Base-by-base conservation (phyloP, 2,888 invertebrate species). In the Agrotis segetum region DNA sequence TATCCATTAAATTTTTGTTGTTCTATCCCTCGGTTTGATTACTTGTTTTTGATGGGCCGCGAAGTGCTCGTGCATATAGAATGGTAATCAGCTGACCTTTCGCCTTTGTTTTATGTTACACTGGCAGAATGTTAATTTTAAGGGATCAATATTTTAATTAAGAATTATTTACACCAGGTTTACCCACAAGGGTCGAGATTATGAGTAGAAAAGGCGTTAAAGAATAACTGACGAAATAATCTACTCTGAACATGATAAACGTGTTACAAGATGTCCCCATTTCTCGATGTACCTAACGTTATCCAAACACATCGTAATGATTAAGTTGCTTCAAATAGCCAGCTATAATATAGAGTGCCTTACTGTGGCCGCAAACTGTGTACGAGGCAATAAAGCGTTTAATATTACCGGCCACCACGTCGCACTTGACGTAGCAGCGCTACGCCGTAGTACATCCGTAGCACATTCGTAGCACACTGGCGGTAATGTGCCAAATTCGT, bases 1-100 rank as follows among this genome's bases (percentile, higher is more conserved):
- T 85, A 81, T 73, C 83, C 79, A 88, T 91, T 87, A 88, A 88
- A 82, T 85, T 88, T 88, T 86, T 87, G 84, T 81, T 83, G 81
- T 81, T 74, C 80, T 65, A 69, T 63, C 68, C 34, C 65, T 66
- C 53, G 60, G 52, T 74, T 77, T 68, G 49, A 71, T 72, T 67
- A 77, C 58, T 71, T 64, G 58, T 56, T 70, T 70, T 70, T 70
- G 50, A 76, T 80, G 68, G 69, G 13, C 77, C 63, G 65, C 58
- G 40, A 69, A 75, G 67, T 69, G 68, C 14, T 69, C 63, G 53
- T 64, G 56, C 59, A 71, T 79, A 60, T 56, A 58, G 29, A 74
- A 79, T 74, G 34, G 46, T 66, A 71, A 68, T 71, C 53, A 56
- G 53, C 29, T 74, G 53, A 71, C 65, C 62, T 44, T 68, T 73